Evolutionary conservation across 2,888 invertebrate genomes (phyloP).

Genomic region (Ornithoptera priamus): DNA sequence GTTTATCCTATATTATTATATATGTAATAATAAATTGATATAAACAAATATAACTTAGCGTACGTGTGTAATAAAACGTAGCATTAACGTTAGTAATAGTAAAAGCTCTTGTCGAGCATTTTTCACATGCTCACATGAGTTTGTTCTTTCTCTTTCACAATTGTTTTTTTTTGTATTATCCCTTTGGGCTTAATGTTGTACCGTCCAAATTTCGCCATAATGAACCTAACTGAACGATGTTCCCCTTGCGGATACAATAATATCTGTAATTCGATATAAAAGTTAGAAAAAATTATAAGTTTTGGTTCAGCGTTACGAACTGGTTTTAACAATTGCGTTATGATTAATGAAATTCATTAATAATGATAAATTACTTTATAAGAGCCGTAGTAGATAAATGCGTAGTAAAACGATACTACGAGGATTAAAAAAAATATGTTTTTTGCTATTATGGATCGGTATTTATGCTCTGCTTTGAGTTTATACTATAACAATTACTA

Average conservation of each 20-base stretch:
- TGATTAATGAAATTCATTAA: too few relatives aligned
- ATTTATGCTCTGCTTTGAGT: too few relatives aligned
- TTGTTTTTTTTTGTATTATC: conserved; percentile 68
- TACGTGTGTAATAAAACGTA: background rate
- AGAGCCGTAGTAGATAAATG: too few relatives aligned
- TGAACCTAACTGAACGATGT: conserved; percentile 78
- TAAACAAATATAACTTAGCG: background rate
- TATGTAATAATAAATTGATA: background rate
- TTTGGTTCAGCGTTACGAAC: background rate
- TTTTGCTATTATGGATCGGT: too few relatives aligned
- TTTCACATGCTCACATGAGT: conserved; percentile 39
- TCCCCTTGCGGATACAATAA: conserved; percentile 66
- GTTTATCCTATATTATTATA: background rate
- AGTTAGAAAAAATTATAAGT: background rate
- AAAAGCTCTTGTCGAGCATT: conserved; percentile 1
- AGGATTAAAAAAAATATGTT: too few relatives aligned
- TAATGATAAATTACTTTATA: too few relatives aligned
- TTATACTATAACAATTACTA: too few relatives aligned
- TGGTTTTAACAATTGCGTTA: background rate
- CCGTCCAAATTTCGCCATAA: conserved; percentile 57
- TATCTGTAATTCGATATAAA: conserved; percentile 55
- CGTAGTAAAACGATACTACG: too few relatives aligned
- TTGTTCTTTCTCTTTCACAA: conserved; percentile 63
- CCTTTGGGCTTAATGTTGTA: conserved; percentile 61
- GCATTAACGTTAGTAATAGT: conserved; percentile 4